A percentile compares a stretch with the other conserved stretches of the same genome.
These are phyloP conservation scores for Catamblyrhynchus diadema DNA, from an alignment of 2,797 vertebrate species.

Conservation along the genomic window DNA sequence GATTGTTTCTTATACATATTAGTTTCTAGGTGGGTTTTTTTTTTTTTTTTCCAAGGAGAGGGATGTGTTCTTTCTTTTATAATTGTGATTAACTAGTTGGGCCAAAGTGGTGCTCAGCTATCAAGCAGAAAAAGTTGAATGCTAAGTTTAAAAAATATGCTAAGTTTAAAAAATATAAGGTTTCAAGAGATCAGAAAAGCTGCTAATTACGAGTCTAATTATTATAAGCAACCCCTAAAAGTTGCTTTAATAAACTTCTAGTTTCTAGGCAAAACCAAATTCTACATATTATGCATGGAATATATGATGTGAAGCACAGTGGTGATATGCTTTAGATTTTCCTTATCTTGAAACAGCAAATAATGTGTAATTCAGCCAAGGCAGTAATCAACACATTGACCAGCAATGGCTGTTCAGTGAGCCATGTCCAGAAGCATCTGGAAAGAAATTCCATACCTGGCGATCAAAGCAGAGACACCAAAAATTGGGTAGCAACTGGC, in stretches of 20 bases:
- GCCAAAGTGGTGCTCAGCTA: neutral
- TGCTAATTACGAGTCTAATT: neutral
- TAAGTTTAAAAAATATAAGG: neutral
- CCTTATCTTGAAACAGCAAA: neutral
- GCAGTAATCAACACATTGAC: rapidly evolving
- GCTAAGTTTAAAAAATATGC: neutral
- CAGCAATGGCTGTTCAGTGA: neutral
- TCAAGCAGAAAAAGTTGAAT: neutral
- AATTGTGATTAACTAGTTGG: neutral
- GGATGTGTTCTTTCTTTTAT: neutral
- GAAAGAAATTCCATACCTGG: neutral
- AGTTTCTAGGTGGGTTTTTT: neutral
- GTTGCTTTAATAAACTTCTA: neutral
- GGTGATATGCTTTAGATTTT: neutral
- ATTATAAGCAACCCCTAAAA: neutral
- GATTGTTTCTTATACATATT: neutral
- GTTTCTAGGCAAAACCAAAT: neutral
- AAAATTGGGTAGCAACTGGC: neutral
- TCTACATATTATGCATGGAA: neutral
- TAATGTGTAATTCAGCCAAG: neutral
- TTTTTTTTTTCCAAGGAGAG: rapidly evolving
- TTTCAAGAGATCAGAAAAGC: neutral
- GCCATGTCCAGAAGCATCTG: neutral
- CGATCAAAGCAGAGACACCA: neutral
- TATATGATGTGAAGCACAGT: neutral